Evolutionary conservation across 2,888 invertebrate species (phyloP).

Genomic region (Abrostola triplasia): DNA sequence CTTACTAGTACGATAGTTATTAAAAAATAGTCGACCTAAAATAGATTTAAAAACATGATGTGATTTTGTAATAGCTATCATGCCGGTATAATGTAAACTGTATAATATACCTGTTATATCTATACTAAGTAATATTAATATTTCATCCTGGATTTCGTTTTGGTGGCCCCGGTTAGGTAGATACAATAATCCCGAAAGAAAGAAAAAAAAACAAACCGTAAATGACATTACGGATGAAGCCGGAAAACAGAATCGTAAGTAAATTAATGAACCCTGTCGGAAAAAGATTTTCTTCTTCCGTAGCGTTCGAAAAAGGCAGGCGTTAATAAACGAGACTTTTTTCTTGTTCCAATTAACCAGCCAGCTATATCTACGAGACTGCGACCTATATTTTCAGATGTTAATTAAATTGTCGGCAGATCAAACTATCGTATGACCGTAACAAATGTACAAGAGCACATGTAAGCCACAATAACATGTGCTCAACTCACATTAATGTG

Average conservation of each 20-base stretch:
- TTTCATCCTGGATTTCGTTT: too few relatives aligned
- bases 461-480: constrained; percentile 58
- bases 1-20: too few relatives aligned
- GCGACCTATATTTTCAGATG: constrained; percentile 37
- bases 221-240: constrained; percentile 44
- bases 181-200: constrained; percentile 38
- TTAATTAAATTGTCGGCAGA: constrained; percentile 55
- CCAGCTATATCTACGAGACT: constrained; percentile 18
- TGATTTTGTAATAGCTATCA: too few relatives aligned
- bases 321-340: constrained; percentile 30
- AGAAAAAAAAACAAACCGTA: constrained; percentile 24
- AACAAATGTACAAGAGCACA: constrained; percentile 51
- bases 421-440: constrained; percentile 48
- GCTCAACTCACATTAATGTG: constrained; percentile 42
- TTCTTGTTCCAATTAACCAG: constrained; percentile 32
- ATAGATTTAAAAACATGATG: too few relatives aligned
- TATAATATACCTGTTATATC: too few relatives aligned
- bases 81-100: too few relatives aligned
- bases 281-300: constrained; percentile 41
- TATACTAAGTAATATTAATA: too few relatives aligned
- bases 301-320: constrained; percentile 23
- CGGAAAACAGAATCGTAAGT: constrained; percentile 46
- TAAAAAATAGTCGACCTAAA: too few relatives aligned
- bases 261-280: constrained; percentile 45
- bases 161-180: constrained; percentile 15